Percentiles rank a stretch among this genome's conserved stretches.
phyloP scores from a whole-genome alignment of 1,140 invertebrate species.

The Tetragnatha versicolor region DNA sequence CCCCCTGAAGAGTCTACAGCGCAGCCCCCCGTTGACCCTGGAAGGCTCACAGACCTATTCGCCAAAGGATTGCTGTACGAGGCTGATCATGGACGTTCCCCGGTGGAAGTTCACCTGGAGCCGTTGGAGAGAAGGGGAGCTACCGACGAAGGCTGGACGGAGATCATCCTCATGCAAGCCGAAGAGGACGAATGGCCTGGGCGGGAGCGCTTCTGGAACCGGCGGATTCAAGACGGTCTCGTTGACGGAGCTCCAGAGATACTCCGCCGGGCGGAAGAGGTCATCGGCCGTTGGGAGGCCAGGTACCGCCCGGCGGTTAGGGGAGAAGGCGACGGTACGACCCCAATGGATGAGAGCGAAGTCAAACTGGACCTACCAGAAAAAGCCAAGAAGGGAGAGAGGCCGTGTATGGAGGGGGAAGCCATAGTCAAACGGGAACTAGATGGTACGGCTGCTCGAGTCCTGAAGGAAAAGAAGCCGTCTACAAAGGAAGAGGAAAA shows the following conservation, averaged over 20 bases:
- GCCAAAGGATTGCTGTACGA: conserved; percentile 26
- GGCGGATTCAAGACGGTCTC: not conserved
- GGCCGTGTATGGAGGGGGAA: no score
- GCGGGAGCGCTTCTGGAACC: conserved; percentile 11
- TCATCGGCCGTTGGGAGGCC: conserved; percentile 9
- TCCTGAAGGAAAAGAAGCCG: not conserved
- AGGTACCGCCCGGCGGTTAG: not conserved
- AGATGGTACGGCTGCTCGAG: no score
- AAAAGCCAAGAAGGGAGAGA: not conserved
- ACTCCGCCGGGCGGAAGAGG: conserved; percentile 9
- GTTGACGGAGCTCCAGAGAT: conserved; percentile 24
- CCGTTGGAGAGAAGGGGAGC: not conserved
- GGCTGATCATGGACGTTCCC: not conserved
- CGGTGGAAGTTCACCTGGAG: not conserved
- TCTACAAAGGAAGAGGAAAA: no score
- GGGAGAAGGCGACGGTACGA: not conserved
- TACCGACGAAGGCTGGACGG: conserved; percentile 26
- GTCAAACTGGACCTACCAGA: not conserved
- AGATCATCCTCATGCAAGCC: not conserved
- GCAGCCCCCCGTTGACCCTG: not conserved
- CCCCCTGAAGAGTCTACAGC: not conserved
- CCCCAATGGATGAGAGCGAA: not conserved
- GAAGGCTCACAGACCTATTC: not conserved
- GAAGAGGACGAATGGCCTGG: not conserved
- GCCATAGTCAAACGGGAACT: no score